A percentile compares a stretch with the other conserved stretches of the same genome.
These are phyloP conservation scores for Nomada fucata DNA, from an alignment of 2,888 invertebrate species.

Conservation along the genomic window DNA sequence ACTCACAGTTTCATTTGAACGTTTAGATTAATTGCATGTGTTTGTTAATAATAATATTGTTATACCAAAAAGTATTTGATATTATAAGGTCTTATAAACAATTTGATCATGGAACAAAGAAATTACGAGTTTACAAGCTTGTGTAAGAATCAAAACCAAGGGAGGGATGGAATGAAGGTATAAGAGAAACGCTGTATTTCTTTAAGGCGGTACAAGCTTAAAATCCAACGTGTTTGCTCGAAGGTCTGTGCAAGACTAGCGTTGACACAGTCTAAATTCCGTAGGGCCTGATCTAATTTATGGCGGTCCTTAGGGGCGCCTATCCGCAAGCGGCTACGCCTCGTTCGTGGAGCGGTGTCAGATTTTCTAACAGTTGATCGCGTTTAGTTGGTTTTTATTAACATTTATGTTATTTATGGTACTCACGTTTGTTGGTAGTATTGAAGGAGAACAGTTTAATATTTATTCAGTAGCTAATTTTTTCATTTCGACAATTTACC, in stretches of 20 bases:
- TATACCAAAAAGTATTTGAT: neutral
- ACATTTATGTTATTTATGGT: neutral
- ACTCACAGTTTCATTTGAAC: neutral
- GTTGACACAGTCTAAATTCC: too few species aligned
- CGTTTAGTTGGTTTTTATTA: neutral
- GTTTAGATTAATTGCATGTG: conserved; percentile 1
- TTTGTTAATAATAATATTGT: neutral
- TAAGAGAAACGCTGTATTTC: too few species aligned
- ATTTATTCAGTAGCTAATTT: neutral
- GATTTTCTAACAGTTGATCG: too few species aligned
- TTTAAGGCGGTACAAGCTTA: too few species aligned
- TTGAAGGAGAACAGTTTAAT: conserved; percentile 5
- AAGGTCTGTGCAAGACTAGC: too few species aligned
- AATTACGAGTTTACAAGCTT: conserved; percentile 40
- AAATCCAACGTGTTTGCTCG: too few species aligned
- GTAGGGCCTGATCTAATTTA: too few species aligned
- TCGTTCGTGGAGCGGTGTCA: too few species aligned
- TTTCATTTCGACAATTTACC: neutral
- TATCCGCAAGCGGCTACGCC: too few species aligned
- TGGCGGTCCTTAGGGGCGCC: too few species aligned
- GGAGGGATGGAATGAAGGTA: too few species aligned
- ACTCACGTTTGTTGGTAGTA: conserved; percentile 45
- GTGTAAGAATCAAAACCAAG: too few species aligned
- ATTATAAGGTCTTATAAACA: neutral
- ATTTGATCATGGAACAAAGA: conserved; percentile 15